phyloP scores from a whole-genome alignment of 2,888 invertebrate genomes.

The Cantharis nigra region DNA sequence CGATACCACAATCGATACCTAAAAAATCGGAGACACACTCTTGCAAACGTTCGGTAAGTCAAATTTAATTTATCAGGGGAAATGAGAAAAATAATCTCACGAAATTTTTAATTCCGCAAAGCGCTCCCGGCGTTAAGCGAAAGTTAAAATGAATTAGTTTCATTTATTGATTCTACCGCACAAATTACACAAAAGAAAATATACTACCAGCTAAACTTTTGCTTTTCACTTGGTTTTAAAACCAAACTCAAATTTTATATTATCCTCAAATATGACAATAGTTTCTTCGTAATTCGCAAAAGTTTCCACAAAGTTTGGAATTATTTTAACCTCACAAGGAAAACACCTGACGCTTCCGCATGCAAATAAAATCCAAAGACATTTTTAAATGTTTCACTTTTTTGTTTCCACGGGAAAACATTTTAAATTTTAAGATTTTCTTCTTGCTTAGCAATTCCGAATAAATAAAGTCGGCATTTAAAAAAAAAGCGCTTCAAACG shows the following conservation, averaged over 20 bases:
- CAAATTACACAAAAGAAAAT: neutral
- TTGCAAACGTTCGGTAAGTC: slow-evolving; percentile 91
- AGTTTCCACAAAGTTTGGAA: neutral
- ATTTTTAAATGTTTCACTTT: neutral
- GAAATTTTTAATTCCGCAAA: neutral
- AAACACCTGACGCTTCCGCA: neutral
- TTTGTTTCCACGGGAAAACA: neutral
- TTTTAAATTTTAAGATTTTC: neutral
- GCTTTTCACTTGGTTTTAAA: neutral
- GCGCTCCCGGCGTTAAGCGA: neutral
- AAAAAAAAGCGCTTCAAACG: neutral
- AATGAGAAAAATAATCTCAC: neutral
- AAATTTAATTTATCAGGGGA: neutral
- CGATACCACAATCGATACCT: slow-evolving; percentile 86
- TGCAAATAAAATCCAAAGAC: neutral
- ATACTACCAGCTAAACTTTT: no score
- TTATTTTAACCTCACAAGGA: neutral
- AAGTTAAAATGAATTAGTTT: neutral
- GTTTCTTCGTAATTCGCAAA: neutral
- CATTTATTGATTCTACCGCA: neutral
- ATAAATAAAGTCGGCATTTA: neutral
- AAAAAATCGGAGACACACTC: slow-evolving; percentile 84
- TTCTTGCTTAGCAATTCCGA: neutral
- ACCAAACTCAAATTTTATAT: neutral
- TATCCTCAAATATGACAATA: neutral